Evolutionary conservation across 2,113 vertebrate genomes (phyloP).

Genomic region (Epinephelus fuscoguttatus): DNA sequence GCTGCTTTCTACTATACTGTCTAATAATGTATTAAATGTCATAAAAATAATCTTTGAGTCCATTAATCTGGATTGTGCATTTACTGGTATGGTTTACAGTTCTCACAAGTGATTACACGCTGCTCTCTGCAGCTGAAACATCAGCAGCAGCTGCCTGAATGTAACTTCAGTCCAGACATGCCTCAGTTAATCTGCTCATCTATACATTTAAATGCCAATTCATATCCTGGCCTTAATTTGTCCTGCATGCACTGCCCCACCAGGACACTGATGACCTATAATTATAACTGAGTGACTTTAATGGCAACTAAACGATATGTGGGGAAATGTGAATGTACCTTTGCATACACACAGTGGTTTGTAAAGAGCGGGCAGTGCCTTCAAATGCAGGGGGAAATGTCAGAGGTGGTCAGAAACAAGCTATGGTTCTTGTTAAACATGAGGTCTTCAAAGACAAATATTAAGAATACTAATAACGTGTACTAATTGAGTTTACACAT

Average conservation of each 20-base stretch:
- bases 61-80: conserved; percentile 52
- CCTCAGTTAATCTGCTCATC: conserved; percentile 71
- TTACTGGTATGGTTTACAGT: conserved; percentile 33
- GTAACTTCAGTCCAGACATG: conserved; percentile 47
- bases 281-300: conserved; percentile 59
- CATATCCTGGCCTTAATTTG: conserved; percentile 55
- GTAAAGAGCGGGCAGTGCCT: not conserved
- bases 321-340: conserved; percentile 15
- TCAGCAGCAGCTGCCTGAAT: conserved; percentile 59
- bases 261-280: conserved; percentile 54
- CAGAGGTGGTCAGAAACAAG: conserved; percentile 8
- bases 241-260: conserved; percentile 1
- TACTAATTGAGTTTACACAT: not conserved
- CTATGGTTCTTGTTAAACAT: conserved; percentile 1
- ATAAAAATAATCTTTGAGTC: conserved; percentile 33
- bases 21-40: conserved; percentile 23
- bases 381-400: conserved; percentile 17
- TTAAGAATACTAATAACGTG: not conserved
- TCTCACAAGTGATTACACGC: conserved; percentile 46
- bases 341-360: not conserved
- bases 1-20: conserved; percentile 6
- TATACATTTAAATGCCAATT: conserved; percentile 66
- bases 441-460: not conserved
- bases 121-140: conserved; percentile 52
- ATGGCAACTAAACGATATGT: conserved; percentile 7